Evolutionary conservation across 1,140 invertebrate genomes (phyloP), one percentile per base, ranked within the genome.

Genomic region (Drosophila pectinifera): DNA sequence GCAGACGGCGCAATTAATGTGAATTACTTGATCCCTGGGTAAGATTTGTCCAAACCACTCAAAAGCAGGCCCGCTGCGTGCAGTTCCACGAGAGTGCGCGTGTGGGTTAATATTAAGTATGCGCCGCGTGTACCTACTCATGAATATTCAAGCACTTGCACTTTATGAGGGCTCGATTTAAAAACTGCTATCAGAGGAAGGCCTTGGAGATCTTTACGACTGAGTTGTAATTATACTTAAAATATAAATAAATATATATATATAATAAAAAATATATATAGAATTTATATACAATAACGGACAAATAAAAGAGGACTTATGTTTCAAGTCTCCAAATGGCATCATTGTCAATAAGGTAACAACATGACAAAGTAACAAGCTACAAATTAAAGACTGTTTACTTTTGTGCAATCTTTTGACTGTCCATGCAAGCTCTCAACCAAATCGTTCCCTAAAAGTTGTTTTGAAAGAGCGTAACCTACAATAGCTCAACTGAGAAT

Each of bases 1-100:
- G 75, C 64, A 70, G 65, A 67, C 61, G 54, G 70, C 46, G 46
- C 54, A 61, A 64, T 64, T 43, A 75, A 84, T 79, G 59, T 43
- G 63, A 54, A 61, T 69, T 54, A 68, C 56, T 38, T 57, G 20
- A 65, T 68, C 20, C 36, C 26, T 24, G 38, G 10, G 22, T 24
- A 16, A 41, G 67, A 70, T 70, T 56, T 70, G 49, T 70, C 18
- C 26, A 42, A 51, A 68, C 62, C 73, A 68, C 62, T 55, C 48
- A 76, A 76, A 55, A 59, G 72, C 41, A 24, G 11, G 43, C 36
- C n/a, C 34, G 22, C 41, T 54, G 48, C 54, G 54, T 54, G 41
- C 53, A 58, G 48, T 36, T 59, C 24, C 28, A 11, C 11, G n/a
- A 41, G 61, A 55, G 57, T 31, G 51, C 46, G 20, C 73, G 58